phyloP scores from a whole-genome alignment of 2,113 vertebrate species.

The zebrafish (Danio rerio) region GRCz12tu NC_133194.1:48644001-48644500 shows the following conservation, averaged over 20 bases:
- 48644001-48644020: too few relatives aligned
- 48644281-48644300: constrained; percentile 19
- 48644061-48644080: too few relatives aligned
- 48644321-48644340: constrained; percentile 17
- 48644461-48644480: constrained; percentile 45
- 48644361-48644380: constrained; percentile 19
- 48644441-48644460: constrained; percentile 40
- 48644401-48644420: constrained; percentile 58
- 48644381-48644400: constrained; percentile 43
- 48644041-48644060: too few relatives aligned
- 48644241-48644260: background rate
- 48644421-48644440: constrained; percentile 42
- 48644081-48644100: too few relatives aligned
- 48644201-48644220: background rate
- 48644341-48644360: constrained; percentile 30
- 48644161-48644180: background rate
- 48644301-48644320: constrained; percentile 17
- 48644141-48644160: too few relatives aligned
- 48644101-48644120: too few relatives aligned
- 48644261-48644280: constrained; percentile 19
- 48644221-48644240: too few relatives aligned
- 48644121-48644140: too few relatives aligned
- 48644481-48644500: constrained; percentile 42
- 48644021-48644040: too few relatives aligned
- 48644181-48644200: background rate